A percentile compares a stretch with the other conserved stretches of the same genome.
Evolutionary conservation across 2,113 vertebrate species (phyloP).

Genomic region (Leucopternis melanops): DNA sequence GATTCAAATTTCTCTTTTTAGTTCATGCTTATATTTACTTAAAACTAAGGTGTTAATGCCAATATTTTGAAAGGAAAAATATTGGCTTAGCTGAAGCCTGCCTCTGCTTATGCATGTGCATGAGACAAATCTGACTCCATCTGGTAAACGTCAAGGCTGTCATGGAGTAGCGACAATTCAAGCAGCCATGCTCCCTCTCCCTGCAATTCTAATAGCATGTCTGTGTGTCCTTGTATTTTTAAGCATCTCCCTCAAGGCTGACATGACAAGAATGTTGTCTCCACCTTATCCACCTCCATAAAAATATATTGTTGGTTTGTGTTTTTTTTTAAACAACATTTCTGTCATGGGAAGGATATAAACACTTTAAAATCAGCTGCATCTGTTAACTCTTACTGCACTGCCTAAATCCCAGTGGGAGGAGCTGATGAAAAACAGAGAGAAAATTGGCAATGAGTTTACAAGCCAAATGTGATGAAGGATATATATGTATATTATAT

Average conservation of each 20-base stretch:
- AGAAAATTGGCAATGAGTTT: background rate
- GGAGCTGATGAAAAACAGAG: background rate
- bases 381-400: slow-evolving; percentile 16
- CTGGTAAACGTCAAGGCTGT: slow-evolving; percentile 39
- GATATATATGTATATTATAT: background rate
- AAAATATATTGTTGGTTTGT: background rate
- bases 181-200: background rate
- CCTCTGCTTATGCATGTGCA: background rate
- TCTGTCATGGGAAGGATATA: background rate
- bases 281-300: background rate
- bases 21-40: slow-evolving; percentile 18
- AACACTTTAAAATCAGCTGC: background rate
- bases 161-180: slow-evolving; percentile 26
- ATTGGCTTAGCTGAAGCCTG: slow-evolving; percentile 27
- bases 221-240: background rate
- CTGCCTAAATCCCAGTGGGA: background rate
- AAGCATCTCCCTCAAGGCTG: background rate
- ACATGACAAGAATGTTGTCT: background rate
- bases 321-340: background rate
- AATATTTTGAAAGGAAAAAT: slow-evolving; percentile 50
- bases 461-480: background rate
- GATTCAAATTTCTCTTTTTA: background rate
- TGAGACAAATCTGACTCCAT: slow-evolving; percentile 36
- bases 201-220: background rate
- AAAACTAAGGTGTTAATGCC: slow-evolving; percentile 38